Evolutionary conservation across 2,797 vertebrate species (phyloP), one percentile per base, ranked within the genome.

Genomic region (Pogonophryne albipinna): DNA sequence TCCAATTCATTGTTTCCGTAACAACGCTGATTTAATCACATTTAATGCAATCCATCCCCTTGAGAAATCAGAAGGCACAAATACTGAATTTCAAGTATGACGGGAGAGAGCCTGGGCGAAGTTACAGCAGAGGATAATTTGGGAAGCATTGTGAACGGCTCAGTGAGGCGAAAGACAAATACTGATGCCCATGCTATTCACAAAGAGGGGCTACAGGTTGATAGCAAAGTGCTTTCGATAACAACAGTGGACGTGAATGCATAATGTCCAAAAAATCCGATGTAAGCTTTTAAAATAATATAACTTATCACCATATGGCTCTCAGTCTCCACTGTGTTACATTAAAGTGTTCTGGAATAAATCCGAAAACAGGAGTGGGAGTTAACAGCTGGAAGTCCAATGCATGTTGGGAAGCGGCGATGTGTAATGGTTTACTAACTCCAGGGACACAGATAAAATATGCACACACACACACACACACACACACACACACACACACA

Each of bases 1-100:
- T 84, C 71, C 74, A 42, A 60, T 76, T 76, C 84, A 89, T 87
- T 90, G 88, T 92, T 89, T 82, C 88, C 44, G 70, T 79, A 81
- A 87, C 80, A 61, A 79, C 52, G 10, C 65, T 80, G 89, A 91
- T 87, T 85, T 84, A 87, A 85, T 83, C 47, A 76, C 72, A 83
- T 84, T 84, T 84, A 84, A 85, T 76, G 82, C 77, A 83, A 84
- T 78, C 79, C 66, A 86, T 64, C 65, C 87, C 82, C 85, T 19
- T 2, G 77, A 90, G 84, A 89, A 87, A 88, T 84, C 71, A 83
- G 69, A 41, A 69, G 66, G 67, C 44, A 66, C 83, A 62, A 73
- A 69, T 14, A 5, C 15, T 14, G 87, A 87, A 84, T 87, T 65
- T 80, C 67, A 80, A 89, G 55, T 38, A n/a, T 1, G 53, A 47